Percentiles rank a stretch among this genome's conserved stretches.
phyloP scores from a whole-genome alignment of 2,888 invertebrate species.

The Argyresthia goedartella region DNA sequence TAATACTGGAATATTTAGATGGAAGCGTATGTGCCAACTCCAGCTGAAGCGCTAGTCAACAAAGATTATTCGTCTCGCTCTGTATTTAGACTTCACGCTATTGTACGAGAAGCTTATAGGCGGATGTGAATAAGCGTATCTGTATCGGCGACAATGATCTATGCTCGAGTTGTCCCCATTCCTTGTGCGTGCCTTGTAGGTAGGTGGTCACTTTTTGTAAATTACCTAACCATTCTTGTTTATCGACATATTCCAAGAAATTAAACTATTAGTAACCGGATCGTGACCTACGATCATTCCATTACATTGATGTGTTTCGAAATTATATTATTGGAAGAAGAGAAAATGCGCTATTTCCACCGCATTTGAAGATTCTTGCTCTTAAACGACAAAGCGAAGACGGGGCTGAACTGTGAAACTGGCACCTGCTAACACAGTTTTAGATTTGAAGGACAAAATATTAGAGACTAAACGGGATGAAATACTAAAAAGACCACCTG shows the following conservation, averaged over 20 bases:
- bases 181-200: too few relatives aligned
- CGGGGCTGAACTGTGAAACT: too few relatives aligned
- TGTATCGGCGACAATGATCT: conserved; percentile 39
- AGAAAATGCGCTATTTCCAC: too few relatives aligned
- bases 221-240: neutral
- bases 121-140: conserved; percentile 45
- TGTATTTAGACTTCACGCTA: conserved; percentile 31
- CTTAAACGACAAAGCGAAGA: too few relatives aligned
- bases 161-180: conserved; percentile 22
- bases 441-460: too few relatives aligned
- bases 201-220: neutral
- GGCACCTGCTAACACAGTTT: too few relatives aligned
- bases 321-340: too few relatives aligned
- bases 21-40: too few relatives aligned
- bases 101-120: conserved; percentile 29
- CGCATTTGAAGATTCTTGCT: too few relatives aligned
- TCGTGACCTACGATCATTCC: conserved; percentile 37
- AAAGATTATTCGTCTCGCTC: conserved; percentile 30
- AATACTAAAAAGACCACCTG: too few relatives aligned
- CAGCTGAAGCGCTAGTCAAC: conserved; percentile 7
- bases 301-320: conserved; percentile 14
- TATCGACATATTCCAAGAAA: conserved; percentile 1
- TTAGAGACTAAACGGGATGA: too few relatives aligned
- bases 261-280: conserved; percentile 26
- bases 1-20: too few relatives aligned